These are phyloP conservation scores for Neofelis nebulosa DNA, from an alignment of 2,113 vertebrate species.

Conservation along the genomic window DNA sequence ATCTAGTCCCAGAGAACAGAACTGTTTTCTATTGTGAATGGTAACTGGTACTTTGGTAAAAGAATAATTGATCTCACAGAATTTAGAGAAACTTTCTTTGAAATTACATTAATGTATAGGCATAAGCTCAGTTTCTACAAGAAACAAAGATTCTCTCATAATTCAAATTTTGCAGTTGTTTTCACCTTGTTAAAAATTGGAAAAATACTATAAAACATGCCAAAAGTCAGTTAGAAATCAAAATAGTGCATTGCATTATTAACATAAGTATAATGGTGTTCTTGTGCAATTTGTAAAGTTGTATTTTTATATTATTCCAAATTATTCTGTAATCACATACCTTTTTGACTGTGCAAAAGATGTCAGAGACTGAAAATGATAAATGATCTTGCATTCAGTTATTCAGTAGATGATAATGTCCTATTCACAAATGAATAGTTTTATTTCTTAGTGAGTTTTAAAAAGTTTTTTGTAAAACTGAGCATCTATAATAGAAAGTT, in stretches of 20 bases:
- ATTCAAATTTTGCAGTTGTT: background rate
- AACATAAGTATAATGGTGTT: conserved; percentile 58
- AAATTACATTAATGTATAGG: background rate
- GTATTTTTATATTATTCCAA: conserved; percentile 76
- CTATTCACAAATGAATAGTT: conserved; percentile 78
- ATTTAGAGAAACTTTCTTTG: background rate
- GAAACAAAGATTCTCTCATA: background rate
- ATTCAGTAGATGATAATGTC: conserved; percentile 76
- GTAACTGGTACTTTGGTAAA: background rate
- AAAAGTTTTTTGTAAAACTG: conserved; percentile 69
- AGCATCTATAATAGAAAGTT: conserved; percentile 56
- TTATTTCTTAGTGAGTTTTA: conserved; percentile 68
- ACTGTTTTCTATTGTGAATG: background rate
- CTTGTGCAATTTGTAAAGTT: conserved; percentile 40
- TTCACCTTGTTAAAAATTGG: conserved; percentile 10
- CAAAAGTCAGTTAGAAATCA: conserved; percentile 9
- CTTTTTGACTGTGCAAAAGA: conserved; percentile 62
- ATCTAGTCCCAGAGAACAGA: background rate
- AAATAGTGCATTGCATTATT: conserved; percentile 55
- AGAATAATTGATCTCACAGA: background rate
- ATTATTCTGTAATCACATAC: conserved; percentile 76
- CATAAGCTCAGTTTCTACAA: background rate
- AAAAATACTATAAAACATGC: conserved; percentile 48
- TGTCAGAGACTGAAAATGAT: conserved; percentile 78
- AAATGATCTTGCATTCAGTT: conserved; percentile 77